These are phyloP conservation scores for Procambarus clarkii DNA, from an alignment of 1,140 invertebrate genomes.

Conservation along the genomic window DNA sequence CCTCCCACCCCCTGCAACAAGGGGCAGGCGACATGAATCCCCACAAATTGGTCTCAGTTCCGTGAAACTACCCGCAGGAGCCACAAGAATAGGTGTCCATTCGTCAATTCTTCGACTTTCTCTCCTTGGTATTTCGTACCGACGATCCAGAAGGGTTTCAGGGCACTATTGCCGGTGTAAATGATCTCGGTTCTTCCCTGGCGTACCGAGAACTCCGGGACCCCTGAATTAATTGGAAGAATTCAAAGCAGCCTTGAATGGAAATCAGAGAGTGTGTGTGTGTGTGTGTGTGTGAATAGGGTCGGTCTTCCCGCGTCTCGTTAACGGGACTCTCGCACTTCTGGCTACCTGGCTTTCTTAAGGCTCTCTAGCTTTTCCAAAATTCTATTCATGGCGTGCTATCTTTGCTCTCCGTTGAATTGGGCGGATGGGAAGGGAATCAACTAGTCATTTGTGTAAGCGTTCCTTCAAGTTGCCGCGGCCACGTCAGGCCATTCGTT, in stretches of 20 bases:
- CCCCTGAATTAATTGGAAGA: conserved; percentile 29
- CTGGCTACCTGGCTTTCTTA: not conserved
- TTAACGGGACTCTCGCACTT: not conserved
- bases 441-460: not conserved
- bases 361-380: not conserved
- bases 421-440: not conserved
- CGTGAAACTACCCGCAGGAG: not conserved
- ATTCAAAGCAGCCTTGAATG: conserved; percentile 15
- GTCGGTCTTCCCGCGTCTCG: not conserved
- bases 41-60: conserved; percentile 6
- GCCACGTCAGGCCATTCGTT: not conserved
- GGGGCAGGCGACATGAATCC: no score
- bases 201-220: conserved; percentile 14
- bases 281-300: no score
- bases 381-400: conserved; percentile 15
- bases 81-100: conserved; percentile 6
- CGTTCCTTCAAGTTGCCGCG: not conserved
- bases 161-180: conserved; percentile 21
- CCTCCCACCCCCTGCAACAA: no score
- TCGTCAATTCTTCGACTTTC: conserved; percentile 15
- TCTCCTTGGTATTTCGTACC: conserved; percentile 13
- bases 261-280: not conserved
- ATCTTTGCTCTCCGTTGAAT: conserved; percentile 4
- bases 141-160: not conserved
- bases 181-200: conserved; percentile 48